Conservation (phyloP, 1,140 invertebrate genomes). For the Drosophila fuyamai region DNA sequence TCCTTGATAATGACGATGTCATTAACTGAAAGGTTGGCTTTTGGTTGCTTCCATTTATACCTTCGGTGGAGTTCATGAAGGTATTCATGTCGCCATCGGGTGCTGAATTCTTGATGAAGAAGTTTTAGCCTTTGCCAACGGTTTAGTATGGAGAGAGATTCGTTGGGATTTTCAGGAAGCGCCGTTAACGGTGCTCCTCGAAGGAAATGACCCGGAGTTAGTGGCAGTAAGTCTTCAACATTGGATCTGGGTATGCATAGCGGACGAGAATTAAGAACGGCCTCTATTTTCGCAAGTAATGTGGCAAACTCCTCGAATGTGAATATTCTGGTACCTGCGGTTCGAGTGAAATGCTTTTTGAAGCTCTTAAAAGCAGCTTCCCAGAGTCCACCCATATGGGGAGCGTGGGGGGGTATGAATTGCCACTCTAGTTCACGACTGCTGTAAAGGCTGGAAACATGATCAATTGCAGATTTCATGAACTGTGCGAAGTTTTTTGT, state of each 20-base stretch:
- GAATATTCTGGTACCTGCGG: too few relatives aligned
- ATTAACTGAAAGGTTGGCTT: not conserved
- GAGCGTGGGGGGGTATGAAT: not conserved
- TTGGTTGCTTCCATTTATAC: not conserved
- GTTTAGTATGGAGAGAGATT: not conserved
- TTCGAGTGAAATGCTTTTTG: too few relatives aligned
- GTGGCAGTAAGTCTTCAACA: not conserved
- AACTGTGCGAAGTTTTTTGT: too few relatives aligned
- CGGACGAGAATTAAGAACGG: too few relatives aligned
- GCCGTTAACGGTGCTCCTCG: not conserved
- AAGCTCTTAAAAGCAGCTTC: too few relatives aligned
- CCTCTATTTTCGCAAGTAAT: too few relatives aligned
- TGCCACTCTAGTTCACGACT: not conserved
- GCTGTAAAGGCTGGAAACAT: too few relatives aligned
- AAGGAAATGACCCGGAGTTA: not conserved
- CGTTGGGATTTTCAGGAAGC: not conserved
- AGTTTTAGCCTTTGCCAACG: not conserved
- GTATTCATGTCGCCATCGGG: not conserved
- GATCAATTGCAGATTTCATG: too few relatives aligned
- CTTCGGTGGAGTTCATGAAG: not conserved
- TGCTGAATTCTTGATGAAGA: not conserved
- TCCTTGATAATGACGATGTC: not conserved
- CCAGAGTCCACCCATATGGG: not conserved
- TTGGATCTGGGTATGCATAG: too few relatives aligned
- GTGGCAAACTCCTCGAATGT: too few relatives aligned